Evolutionary conservation across 2,888 invertebrate genomes (phyloP).

Genomic region (Scaptodrosophila latifasciaeformis): DNA sequence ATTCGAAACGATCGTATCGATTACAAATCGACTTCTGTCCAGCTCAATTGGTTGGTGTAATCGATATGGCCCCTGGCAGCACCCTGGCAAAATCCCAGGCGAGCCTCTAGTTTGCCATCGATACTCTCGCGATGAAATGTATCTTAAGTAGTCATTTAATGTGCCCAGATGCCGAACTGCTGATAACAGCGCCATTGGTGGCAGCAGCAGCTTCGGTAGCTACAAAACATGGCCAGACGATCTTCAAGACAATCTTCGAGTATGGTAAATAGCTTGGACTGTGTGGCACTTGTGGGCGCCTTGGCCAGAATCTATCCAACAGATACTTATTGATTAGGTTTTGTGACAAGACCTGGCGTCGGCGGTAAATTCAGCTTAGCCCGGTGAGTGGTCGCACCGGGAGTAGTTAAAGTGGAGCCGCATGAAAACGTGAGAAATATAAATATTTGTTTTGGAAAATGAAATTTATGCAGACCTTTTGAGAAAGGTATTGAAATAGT

Average conservation of each 20-base stretch:
- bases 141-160: slow-evolving; percentile 66
- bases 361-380: slow-evolving; percentile 5
- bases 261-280: slow-evolving; percentile 41
- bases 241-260: no score
- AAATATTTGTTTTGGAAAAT: slow-evolving; percentile 40
- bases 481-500: slow-evolving; percentile 1
- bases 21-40: slow-evolving; percentile 69
- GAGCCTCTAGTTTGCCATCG: slow-evolving; percentile 34
- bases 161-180: slow-evolving; percentile 57
- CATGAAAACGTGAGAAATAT: slow-evolving; percentile 55
- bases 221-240: slow-evolving; percentile 30
- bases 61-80: slow-evolving; percentile 51
- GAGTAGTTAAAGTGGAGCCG: slow-evolving; percentile 29
- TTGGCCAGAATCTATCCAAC: slow-evolving; percentile 33
- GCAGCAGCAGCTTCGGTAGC: slow-evolving; percentile 22
- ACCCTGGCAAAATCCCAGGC: no score
- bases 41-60: slow-evolving; percentile 61
- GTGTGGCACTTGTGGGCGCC: slow-evolving; percentile 46
- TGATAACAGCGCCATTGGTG: slow-evolving; percentile 43
- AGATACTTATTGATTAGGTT: slow-evolving; percentile 32
- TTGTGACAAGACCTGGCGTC: slow-evolving; percentile 41
- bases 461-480: slow-evolving; percentile 18
- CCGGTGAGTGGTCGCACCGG: slow-evolving; percentile 27
- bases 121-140: slow-evolving; percentile 43
- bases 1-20: slow-evolving; percentile 51